Percentiles rank a stretch among this genome's conserved stretches.
Conservation (phyloP, 2,797 vertebrate genomes). For the Rallus crepitans region DNA sequence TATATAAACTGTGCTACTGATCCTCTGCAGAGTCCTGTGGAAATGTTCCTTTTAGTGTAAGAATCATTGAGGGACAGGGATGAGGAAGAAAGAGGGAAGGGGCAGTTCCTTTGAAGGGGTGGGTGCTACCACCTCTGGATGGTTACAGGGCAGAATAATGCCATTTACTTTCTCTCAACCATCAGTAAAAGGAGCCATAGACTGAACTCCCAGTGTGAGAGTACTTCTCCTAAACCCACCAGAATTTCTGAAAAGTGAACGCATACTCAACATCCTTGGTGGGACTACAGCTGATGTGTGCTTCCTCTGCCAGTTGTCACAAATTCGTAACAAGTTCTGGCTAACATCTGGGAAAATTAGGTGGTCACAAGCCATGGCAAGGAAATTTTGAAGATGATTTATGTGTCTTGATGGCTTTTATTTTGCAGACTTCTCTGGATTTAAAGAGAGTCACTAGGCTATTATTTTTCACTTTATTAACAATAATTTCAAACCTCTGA, state of each 20-base stretch:
- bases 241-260: neutral
- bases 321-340: neutral
- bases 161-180: neutral
- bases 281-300: accelerated
- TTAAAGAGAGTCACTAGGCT: neutral
- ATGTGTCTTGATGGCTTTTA: neutral
- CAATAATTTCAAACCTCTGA: neutral
- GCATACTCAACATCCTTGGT: neutral
- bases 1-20: neutral
- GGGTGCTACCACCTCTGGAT: neutral
- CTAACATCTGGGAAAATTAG: neutral
- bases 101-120: neutral
- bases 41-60: neutral
- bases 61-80: neutral
- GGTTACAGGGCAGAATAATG: neutral
- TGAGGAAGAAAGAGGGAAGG: neutral
- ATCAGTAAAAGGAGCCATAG: neutral
- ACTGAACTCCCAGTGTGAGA: neutral
- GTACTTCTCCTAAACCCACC: neutral
- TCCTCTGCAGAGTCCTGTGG: neutral
- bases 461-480: neutral
- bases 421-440: neutral
- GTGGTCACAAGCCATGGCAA: neutral
- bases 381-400: neutral
- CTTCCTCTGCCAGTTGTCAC: neutral